Conservation (phyloP, 1,140 invertebrate species). For the Tribolium castaneum region DNA sequence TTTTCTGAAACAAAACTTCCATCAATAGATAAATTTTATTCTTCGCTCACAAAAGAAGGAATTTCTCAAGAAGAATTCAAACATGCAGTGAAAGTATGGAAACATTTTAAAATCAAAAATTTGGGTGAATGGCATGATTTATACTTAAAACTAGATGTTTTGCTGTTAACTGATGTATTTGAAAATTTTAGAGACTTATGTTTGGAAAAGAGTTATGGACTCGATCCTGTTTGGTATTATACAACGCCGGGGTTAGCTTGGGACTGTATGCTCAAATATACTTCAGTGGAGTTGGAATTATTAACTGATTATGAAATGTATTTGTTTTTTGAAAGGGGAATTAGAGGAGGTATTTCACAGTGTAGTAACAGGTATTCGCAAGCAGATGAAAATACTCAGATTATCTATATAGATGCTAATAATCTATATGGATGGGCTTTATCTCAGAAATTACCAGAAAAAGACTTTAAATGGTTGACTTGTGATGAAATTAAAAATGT, state of each 20-base stretch:
- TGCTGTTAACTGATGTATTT: slow-evolving; percentile 35
- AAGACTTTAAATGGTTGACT: slow-evolving; percentile 23
- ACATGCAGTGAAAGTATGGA: slow-evolving; percentile 1
- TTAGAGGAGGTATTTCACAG: too few species aligned
- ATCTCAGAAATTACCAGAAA: slow-evolving; percentile 31
- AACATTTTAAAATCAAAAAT: slow-evolving; percentile 1
- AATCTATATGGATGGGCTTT: slow-evolving; percentile 4
- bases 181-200: slow-evolving; percentile 41
- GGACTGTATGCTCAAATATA: slow-evolving; percentile 43
- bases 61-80: not conserved
- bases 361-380: not conserved
- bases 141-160: not conserved
- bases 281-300: slow-evolving; percentile 35
- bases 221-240: slow-evolving; percentile 33
- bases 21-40: slow-evolving; percentile 8
- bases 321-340: too few species aligned
- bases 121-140: not conserved
- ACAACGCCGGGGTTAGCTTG: slow-evolving; percentile 37
- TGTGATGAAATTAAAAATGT: slow-evolving; percentile 35
- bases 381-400: slow-evolving; percentile 25
- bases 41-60: slow-evolving; percentile 3
- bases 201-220: slow-evolving; percentile 20
- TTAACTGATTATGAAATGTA: too few species aligned
- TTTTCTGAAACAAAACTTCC: slow-evolving; percentile 9
- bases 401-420: not conserved